Evolutionary conservation across 2,888 invertebrate genomes (phyloP).

Genomic region (Merodon equestris): DNA sequence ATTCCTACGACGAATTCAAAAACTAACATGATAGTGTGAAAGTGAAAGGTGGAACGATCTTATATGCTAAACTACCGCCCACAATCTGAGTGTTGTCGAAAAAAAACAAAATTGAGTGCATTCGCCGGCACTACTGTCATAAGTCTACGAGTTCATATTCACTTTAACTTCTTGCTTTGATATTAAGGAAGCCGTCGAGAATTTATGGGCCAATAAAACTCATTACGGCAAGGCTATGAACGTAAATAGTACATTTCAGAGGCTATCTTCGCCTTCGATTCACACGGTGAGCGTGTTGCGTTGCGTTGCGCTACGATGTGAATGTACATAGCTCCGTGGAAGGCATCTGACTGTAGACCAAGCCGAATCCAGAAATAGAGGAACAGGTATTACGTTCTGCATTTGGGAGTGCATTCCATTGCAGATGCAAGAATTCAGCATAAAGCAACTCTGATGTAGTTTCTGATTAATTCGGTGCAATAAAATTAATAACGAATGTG

Average conservation of each 20-base stretch:
- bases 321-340: conserved; percentile 28
- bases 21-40: too few species aligned
- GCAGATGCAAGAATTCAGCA: conserved; percentile 39
- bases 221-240: conserved; percentile 36
- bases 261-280: conserved; percentile 29
- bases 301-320: too few species aligned
- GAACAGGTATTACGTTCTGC: conserved; percentile 39
- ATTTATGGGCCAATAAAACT: conserved; percentile 60
- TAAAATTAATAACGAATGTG: conserved; percentile 62
- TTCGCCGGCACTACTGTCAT: conserved; percentile 26
- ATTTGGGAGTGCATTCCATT: conserved; percentile 45
- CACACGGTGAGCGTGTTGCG: conserved; percentile 48
- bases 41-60: conserved; percentile 8
- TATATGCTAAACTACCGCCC: conserved; percentile 34
- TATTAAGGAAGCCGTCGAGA: conserved; percentile 30
- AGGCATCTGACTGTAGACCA: background rate
- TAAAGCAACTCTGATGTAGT: conserved; percentile 43
- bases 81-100: too few species aligned
- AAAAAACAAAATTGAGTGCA: conserved; percentile 32
- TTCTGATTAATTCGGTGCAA: conserved; percentile 54
- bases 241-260: conserved; percentile 24
- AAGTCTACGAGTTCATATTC: conserved; percentile 35
- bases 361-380: conserved; percentile 58
- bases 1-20: conserved; percentile 57
- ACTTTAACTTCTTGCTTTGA: conserved; percentile 37